These are phyloP conservation scores for Palythoa heliodiscus DNA, from an alignment of 92 coral and sea anemone genomes.

Conservation along the genomic window DNA sequence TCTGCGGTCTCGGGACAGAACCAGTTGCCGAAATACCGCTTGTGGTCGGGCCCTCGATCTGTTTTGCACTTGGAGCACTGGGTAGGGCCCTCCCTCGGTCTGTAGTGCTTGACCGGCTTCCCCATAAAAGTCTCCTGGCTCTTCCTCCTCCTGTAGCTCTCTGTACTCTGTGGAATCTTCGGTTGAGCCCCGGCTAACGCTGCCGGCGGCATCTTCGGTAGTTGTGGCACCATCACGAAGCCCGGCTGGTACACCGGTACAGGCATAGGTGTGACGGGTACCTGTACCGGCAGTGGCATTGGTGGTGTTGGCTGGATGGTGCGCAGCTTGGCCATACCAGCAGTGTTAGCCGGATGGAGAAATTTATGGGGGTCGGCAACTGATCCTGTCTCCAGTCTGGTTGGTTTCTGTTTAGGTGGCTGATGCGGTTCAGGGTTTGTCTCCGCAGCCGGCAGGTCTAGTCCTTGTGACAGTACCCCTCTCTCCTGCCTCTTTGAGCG, in stretches of 20 bases:
- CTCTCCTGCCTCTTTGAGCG: not conserved
- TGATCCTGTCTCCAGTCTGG: not conserved
- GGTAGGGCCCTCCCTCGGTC: constrained; percentile 4
- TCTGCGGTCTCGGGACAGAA: not conserved
- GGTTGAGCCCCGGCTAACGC: constrained; percentile 1
- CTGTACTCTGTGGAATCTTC: not conserved
- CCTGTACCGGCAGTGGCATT: not conserved
- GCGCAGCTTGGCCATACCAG: not conserved
- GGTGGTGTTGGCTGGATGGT: not conserved
- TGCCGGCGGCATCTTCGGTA: not conserved
- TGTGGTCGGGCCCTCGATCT: not conserved
- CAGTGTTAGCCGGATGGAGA: constrained; percentile 25
- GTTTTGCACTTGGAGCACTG: constrained; percentile 17
- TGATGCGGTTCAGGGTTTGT: not conserved
- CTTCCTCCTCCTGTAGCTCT: not conserved
- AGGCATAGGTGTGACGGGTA: too few relatives aligned
- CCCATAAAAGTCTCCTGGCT: not conserved
- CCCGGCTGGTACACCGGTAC: not conserved
- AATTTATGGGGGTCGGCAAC: constrained; percentile 17
- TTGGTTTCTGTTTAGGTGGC: not conserved
- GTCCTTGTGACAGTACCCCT: not conserved
- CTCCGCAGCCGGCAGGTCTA: not conserved
- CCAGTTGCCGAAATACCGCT: constrained; percentile 9
- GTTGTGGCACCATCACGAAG: not conserved
- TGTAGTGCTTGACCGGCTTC: not conserved